Evolutionary conservation across 2,888 invertebrate genomes (phyloP).

Genomic region (Sminthurinus aureus): DNA sequence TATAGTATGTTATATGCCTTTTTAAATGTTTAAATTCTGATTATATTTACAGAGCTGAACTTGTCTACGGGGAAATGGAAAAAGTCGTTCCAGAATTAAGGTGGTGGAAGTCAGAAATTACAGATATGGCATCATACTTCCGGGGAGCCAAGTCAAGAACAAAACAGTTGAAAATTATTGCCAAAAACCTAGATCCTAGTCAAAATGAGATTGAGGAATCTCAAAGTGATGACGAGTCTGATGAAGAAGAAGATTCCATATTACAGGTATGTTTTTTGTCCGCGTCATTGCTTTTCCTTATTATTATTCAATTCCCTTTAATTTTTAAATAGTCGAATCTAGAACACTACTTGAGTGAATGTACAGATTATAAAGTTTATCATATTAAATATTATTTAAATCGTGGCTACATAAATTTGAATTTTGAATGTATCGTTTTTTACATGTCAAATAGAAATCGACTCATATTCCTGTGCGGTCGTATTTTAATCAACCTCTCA

Average conservation of each 20-base stretch:
- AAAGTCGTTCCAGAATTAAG: not conserved
- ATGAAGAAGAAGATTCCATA: not conserved
- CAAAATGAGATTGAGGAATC: not conserved
- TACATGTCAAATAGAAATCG: not conserved
- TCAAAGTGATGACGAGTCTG: not conserved
- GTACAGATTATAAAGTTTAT: too few species aligned
- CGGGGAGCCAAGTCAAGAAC: not conserved
- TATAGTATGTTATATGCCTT: too few species aligned
- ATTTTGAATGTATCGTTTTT: not conserved
- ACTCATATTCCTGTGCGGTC: not conserved
- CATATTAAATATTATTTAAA: not conserved
- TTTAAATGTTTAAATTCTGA: too few species aligned
- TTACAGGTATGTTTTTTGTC: too few species aligned
- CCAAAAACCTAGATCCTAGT: not conserved
- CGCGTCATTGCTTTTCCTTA: too few species aligned
- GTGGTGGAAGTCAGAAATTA: constrained; percentile 7
- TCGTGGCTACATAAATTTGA: not conserved
- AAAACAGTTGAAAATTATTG: not conserved
- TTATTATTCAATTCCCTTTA: too few species aligned
- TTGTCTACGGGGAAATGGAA: not conserved
- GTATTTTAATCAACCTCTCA: not conserved
- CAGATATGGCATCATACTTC: not conserved
- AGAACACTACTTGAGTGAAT: too few species aligned
- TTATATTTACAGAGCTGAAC: not conserved
- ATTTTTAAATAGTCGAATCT: too few species aligned